phyloP scores from a whole-genome alignment of 2,888 invertebrate genomes.

The Pilophorus perplexus region DNA sequence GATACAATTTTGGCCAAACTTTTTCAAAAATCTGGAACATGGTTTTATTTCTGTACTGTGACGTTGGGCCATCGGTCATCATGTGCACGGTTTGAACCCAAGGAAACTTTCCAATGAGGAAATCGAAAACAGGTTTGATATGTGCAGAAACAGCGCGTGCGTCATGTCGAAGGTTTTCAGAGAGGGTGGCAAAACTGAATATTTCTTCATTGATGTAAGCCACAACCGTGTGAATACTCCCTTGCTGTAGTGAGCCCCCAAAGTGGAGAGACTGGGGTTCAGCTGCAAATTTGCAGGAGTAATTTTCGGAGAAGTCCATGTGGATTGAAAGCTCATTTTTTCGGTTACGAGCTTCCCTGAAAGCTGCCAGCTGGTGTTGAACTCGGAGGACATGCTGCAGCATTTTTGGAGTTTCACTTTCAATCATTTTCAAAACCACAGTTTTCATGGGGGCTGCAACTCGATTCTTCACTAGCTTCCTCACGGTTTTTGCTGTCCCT shows the following conservation, averaged over 20 bases:
- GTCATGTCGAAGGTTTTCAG: constrained; percentile 35
- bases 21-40: constrained; percentile 8
- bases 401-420: background rate
- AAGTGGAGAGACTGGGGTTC: background rate
- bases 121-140: constrained; percentile 22
- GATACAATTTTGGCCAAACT: constrained; percentile 2
- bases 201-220: background rate
- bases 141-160: constrained; percentile 34
- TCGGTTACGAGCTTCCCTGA: background rate
- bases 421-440: background rate
- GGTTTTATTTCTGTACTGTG: constrained; percentile 28
- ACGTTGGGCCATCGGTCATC: constrained; percentile 36
- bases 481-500: background rate
- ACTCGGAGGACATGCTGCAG: background rate
- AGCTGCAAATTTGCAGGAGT: background rate
- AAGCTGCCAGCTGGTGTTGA: background rate
- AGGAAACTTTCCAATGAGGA: constrained; percentile 19
- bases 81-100: constrained; percentile 26
- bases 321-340: background rate
- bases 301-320: background rate
- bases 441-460: background rate
- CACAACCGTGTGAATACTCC: background rate
- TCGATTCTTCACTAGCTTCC: background rate
- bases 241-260: background rate
- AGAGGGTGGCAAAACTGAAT: constrained; percentile 6